Base-by-base conservation (phyloP, 2,113 vertebrate genomes). In the Serranochromis macrocephalus region DNA sequence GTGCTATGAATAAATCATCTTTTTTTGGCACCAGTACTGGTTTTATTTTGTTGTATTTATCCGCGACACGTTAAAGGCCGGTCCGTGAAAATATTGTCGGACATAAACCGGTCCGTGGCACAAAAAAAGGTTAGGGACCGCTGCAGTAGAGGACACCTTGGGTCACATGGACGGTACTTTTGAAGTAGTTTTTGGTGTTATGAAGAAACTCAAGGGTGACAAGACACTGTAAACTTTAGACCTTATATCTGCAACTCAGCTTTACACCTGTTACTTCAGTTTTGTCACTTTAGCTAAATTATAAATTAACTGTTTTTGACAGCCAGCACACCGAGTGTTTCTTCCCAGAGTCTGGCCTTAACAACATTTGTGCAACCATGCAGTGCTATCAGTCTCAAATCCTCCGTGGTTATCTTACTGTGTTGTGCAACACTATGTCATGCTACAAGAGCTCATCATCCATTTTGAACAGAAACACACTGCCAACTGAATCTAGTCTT, bases 391-490 rank as follows among this genome's bases (percentile, higher is more conserved):
- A 54, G n/a, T 21, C 51, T 73, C 78, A 91, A 73, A 87, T 21
- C 47, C 63, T 83, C 86, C 4, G 19, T 78, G 73, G 73, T 31
- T 42, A 82, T 78, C 26, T 24, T 26, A 36, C 51, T 49, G 79
- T 63, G 38, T 68, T 85, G 79, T 71, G 58, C 81, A 85, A 26
- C 83, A 75, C 16, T 11, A 31, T 49, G 42, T 31, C 66, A 82
- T 61, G 80, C 53, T 21, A 57, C 81, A 79, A n/a, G 26, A 85
- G 71, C 85, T 90, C 73, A 87, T 88, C 83, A 86, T 89, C 81
- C 81, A 83, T 75, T 92, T 58, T 80, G 31, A 85, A 81, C n/a
- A 85, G 75, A 85, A 81, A 85, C 24, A 73, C 17, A 66, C 38
- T 81, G 75, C 80, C 61, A 47, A 11, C 66, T 66, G 33, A 84